These are phyloP conservation scores for Epistrophella euchroma DNA, from an alignment of 2,888 invertebrate genomes.

Conservation along the genomic window DNA sequence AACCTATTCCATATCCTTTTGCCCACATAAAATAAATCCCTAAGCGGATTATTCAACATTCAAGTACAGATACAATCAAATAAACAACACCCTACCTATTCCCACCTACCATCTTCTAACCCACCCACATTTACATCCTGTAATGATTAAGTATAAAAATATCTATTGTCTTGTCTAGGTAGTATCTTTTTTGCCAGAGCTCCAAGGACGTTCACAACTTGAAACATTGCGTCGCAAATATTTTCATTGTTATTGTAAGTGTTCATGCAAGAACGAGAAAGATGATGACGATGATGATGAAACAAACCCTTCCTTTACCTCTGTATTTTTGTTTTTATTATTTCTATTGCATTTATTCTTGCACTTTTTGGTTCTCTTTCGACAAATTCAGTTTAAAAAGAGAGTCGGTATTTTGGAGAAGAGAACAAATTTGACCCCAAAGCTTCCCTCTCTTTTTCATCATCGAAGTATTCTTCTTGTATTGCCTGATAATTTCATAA, in stretches of 20 bases:
- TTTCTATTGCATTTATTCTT: slow-evolving; percentile 18
- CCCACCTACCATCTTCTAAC: background rate
- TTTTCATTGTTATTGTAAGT: slow-evolving; percentile 20
- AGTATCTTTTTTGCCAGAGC: slow-evolving; percentile 11
- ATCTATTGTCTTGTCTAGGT: slow-evolving; percentile 36
- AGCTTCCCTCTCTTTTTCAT: background rate
- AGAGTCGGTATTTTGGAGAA: background rate
- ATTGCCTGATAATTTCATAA: slow-evolving; percentile 42
- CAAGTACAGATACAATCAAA: slow-evolving; percentile 56
- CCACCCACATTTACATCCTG: slow-evolving; percentile 48
- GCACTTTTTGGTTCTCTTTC: slow-evolving; percentile 34
- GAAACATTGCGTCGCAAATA: slow-evolving; percentile 71
- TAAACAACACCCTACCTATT: slow-evolving; percentile 43
- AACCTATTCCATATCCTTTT: slow-evolving; percentile 19
- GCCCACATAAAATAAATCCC: slow-evolving; percentile 14
- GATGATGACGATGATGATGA: background rate
- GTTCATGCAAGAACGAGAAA: background rate
- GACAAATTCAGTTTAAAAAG: background rate
- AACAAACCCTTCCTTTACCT: slow-evolving; percentile 10
- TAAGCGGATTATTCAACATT: slow-evolving; percentile 45
- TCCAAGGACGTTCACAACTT: slow-evolving; percentile 69
- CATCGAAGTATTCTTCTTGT: background rate
- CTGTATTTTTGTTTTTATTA: background rate
- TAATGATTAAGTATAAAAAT: slow-evolving; percentile 55
- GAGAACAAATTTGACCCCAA: slow-evolving; percentile 1